phyloP scores from a whole-genome alignment of 2,888 invertebrate species.

The Actias luna region DNA sequence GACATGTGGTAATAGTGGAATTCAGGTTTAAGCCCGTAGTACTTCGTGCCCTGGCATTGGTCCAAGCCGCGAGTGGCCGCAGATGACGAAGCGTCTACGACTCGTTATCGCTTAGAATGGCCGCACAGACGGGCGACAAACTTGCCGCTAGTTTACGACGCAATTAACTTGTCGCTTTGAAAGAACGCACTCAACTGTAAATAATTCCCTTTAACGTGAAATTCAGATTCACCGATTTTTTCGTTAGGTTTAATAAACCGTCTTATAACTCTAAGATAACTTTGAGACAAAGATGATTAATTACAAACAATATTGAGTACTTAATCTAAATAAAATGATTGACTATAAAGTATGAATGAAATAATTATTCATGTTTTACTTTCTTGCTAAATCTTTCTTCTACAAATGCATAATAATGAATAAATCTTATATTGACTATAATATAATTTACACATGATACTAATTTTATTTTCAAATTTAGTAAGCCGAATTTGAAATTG shows the following conservation, averaged over 20 bases:
- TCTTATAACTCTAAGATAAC: neutral
- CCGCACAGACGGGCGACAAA: constrained; percentile 26
- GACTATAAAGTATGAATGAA: too few species aligned
- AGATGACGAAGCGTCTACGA: constrained; percentile 59
- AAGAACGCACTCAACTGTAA: constrained; percentile 1
- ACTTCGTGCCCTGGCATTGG: constrained; percentile 60
- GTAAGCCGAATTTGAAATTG: too few species aligned
- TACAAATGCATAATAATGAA: too few species aligned
- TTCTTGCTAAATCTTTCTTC: too few species aligned
- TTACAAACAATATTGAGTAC: neutral
- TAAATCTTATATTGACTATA: too few species aligned
- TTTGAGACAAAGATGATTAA: neutral
- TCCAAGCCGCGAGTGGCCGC: constrained; percentile 73
- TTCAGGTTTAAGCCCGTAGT: constrained; percentile 34
- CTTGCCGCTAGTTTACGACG: constrained; percentile 13
- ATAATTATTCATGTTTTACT: too few species aligned
- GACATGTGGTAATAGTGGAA: constrained; percentile 25
- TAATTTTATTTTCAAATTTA: too few species aligned
- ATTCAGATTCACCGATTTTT: neutral
- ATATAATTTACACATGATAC: too few species aligned
- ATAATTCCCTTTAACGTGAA: neutral
- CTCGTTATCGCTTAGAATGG: constrained; percentile 55
- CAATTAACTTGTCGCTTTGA: constrained; percentile 11
- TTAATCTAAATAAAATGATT: too few species aligned
- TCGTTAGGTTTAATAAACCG: neutral